A percentile compares a stretch with the other conserved stretches of the same genome.
phyloP scores from a whole-genome alignment of 2,113 vertebrate species.

The Austrofundulus limnaeus region DNA sequence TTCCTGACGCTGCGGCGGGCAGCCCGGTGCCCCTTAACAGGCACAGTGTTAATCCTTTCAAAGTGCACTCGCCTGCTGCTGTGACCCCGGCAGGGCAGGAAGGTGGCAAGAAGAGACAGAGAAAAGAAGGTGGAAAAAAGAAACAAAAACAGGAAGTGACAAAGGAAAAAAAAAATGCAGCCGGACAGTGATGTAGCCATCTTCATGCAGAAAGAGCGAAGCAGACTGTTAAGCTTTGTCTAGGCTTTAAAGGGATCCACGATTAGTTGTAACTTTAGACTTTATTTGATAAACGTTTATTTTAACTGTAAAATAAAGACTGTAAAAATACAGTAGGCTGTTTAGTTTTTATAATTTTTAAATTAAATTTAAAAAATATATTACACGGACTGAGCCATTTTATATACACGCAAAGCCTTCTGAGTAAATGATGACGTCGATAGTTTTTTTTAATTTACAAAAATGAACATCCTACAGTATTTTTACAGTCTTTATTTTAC shows the following conservation, averaged over 20 bases:
- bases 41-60: conserved; percentile 94
- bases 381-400: too few species aligned
- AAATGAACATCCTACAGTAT: too few species aligned
- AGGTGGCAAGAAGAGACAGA: conserved; percentile 30
- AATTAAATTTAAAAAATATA: too few species aligned
- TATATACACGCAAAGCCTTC: too few species aligned
- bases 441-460: too few species aligned
- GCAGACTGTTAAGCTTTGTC: conserved; percentile 33
- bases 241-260: conserved; percentile 17
- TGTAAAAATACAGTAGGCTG: too few species aligned
- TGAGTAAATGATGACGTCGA: too few species aligned
- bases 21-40: conserved; percentile 84
- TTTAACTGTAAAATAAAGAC: too few species aligned
- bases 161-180: conserved; percentile 69
- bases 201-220: conserved; percentile 50
- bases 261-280: too few species aligned
- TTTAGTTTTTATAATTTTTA: too few species aligned
- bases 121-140: conserved; percentile 49
- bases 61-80: conserved; percentile 93
- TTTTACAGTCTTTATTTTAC: too few species aligned
- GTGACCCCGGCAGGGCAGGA: conserved; percentile 58
- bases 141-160: conserved; percentile 68
- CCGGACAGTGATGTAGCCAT: conserved; percentile 40
- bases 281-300: too few species aligned
- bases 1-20: conserved; percentile 86